Evolutionary conservation across 2,797 vertebrate species (phyloP).

Genomic region (Trematomus bernacchii): DNA sequence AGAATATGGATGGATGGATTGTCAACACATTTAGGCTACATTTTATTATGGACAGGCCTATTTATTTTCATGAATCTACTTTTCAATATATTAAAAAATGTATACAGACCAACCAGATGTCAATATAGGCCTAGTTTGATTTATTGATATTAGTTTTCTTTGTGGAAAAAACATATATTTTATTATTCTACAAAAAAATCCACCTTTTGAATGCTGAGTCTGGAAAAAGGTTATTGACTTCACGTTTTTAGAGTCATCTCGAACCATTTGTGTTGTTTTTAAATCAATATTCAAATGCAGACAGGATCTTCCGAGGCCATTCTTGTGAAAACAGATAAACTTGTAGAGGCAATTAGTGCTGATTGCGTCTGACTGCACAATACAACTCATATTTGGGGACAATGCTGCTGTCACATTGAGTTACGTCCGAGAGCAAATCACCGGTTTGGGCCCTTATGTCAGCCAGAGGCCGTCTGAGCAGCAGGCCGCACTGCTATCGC

Average conservation of each 20-base stretch:
- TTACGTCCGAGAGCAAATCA: conserved; percentile 52
- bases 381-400: conserved; percentile 42
- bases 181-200: not conserved
- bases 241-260: not conserved
- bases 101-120: no score
- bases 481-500: conserved; percentile 51
- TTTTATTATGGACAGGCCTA: not conserved
- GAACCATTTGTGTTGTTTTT: not conserved
- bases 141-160: no score
- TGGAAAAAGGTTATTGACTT: not conserved
- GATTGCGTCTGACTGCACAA: conserved; percentile 55
- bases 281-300: not conserved
- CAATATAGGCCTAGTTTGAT: no score
- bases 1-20: not conserved
- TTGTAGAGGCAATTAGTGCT: conserved; percentile 66
- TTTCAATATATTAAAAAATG: no score
- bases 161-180: no score
- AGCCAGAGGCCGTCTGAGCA: conserved; percentile 38
- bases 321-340: conserved; percentile 27
- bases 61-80: no score
- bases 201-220: not conserved
- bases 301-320: not conserved
- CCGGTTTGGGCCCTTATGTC: conserved; percentile 54
- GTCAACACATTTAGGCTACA: not conserved
- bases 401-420: conserved; percentile 66